Percentiles rank a stretch among this genome's conserved stretches.
Evolutionary conservation across 92 coral and sea anemone species (phyloP).

Genomic region (Zoanthus gigantus): DNA sequence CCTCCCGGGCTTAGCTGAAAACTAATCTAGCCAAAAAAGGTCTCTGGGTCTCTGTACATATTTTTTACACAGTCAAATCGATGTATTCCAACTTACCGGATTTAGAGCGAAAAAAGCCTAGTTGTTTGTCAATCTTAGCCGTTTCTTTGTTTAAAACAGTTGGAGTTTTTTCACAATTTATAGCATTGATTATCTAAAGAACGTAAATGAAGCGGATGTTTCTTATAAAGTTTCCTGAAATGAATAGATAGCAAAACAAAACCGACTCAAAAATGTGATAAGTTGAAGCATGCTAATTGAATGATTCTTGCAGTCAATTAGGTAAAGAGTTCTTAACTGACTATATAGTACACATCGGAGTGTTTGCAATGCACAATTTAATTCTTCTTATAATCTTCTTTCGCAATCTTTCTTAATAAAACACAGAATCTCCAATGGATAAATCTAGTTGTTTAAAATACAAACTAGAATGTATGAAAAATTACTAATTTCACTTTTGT

Average conservation of each 20-base stretch:
- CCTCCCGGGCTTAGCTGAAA: not conserved
- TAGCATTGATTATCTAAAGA: not conserved
- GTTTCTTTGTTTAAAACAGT: slow-evolving; percentile 6
- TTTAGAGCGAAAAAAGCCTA: not conserved
- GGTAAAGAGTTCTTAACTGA: not conserved
- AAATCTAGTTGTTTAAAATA: not conserved
- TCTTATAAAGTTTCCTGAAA: not conserved
- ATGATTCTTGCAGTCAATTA: not conserved
- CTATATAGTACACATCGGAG: not conserved
- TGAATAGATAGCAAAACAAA: slow-evolving; percentile 4
- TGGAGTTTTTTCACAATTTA: not conserved
- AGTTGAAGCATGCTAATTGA: not conserved
- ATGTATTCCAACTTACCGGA: not conserved
- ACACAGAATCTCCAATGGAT: not conserved
- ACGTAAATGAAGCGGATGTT: not conserved
- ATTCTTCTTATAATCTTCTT: not conserved
- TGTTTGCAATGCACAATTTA: not conserved
- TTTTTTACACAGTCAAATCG: not conserved
- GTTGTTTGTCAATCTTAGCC: not conserved
- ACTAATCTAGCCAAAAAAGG: not conserved
- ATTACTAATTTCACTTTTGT: not conserved
- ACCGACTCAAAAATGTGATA: not conserved
- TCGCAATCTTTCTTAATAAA: not conserved
- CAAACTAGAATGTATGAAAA: not conserved
- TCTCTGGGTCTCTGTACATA: not conserved